Evolutionary conservation across 2,797 vertebrate genomes (phyloP).

Genomic region (Neosilurus hyrtlii): DNA sequence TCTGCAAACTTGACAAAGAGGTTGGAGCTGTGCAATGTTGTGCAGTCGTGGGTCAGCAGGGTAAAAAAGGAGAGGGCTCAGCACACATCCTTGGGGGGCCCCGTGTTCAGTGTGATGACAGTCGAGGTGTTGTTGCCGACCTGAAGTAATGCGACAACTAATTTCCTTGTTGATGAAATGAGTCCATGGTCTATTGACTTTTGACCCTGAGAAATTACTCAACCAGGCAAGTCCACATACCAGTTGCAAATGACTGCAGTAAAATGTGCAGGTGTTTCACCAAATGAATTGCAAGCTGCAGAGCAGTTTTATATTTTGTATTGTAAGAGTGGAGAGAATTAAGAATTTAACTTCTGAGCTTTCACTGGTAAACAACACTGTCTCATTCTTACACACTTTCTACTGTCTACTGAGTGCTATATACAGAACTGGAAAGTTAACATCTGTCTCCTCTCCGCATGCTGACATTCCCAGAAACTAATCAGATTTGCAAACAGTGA

Average conservation of each 20-base stretch:
- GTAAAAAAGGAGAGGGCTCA: too few species aligned
- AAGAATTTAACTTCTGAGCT: slow-evolving; percentile 7
- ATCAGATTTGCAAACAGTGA: not conserved
- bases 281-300: not conserved
- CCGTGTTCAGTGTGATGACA: too few species aligned
- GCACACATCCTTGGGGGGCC: too few species aligned
- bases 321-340: not conserved
- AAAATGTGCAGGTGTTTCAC: not conserved
- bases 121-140: too few species aligned
- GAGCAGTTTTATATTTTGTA: not conserved
- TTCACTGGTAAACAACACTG: slow-evolving; percentile 10
- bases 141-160: too few species aligned
- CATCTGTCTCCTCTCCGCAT: not conserved
- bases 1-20: too few species aligned
- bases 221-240: not conserved
- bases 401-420: not conserved
- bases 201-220: not conserved
- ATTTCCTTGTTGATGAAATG: not conserved
- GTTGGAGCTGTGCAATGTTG: too few species aligned
- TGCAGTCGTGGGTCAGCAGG: too few species aligned
- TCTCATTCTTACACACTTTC: not conserved
- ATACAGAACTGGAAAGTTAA: not conserved
- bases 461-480: not conserved
- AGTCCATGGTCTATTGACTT: not conserved
- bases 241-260: not conserved